Base-by-base conservation (phyloP, 2,888 invertebrate species). In the Xylota segnis region DNA sequence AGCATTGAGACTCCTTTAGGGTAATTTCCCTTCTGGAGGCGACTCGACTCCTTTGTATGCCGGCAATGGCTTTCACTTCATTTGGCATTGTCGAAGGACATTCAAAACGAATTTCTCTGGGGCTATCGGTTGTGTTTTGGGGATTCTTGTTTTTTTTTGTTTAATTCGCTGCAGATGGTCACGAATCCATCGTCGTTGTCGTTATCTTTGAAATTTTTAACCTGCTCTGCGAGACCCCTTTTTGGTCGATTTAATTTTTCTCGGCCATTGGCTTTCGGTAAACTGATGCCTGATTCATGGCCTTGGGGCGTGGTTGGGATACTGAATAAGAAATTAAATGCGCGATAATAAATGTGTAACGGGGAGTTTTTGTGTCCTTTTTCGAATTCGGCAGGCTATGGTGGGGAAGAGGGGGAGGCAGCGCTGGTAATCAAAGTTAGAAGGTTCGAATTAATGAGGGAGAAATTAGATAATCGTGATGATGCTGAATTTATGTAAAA, bases 131-230 rank as follows among this genome's bases (percentile, higher is more conserved):
- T 29, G 4, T 23, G 7, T 70, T 70, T 61, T 45, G 14, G 18
- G 10, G 29, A 37, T 9, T 74, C 29, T 52, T 40, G 29, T 23
- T 14, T 32, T 16, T 29, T 32, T 16, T 54, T 61, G 65, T 84
- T 81, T 59, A 81, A 81, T 84, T 84, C 59, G 16, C n/a, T 84
- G 65, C 71, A 84, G 81, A 84, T 76, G 71, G 81, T 84, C 84
- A 84, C 72, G 81, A 83, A 74, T 50, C 45, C 47, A 68, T 54
- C 32, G 71, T 7, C 10, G 12, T 47, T 0, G n/a, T 47, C 56
- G 37, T 66, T 72, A 65, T 75, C 65, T 47, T 7, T 12, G 63
- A 43, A 29, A 7, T 45, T 65, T 75, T 65, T 10, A 50, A 52
- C 54, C 32, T 40, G 32, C 34, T n/a, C 32, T 40, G 23, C 27